Evolutionary conservation across 1,140 invertebrate genomes (phyloP), one percentile per base, ranked within the genome.

Genomic region (Trichonephila clavipes): DNA sequence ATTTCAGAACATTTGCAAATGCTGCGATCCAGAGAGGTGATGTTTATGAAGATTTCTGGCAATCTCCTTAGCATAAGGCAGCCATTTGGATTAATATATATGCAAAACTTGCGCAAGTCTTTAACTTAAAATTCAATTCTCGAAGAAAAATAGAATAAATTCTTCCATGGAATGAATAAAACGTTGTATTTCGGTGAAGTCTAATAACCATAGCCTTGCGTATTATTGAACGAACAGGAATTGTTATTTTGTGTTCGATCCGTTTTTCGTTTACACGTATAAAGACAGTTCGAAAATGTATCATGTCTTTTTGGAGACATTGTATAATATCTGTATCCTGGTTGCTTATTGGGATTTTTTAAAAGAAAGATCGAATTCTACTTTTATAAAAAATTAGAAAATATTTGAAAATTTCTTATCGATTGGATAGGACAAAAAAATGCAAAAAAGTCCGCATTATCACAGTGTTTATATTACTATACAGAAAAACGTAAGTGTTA

Each of bases 11-110:
- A 77, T 77, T 77, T 77, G 28, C 72, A 77, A 40, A 77, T 77
- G 34, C 72, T 34, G 4, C 34, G 28, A 40, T 34, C 72, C 34
- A 0, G 5, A 18, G 4, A 77, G 34, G 34, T 34, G 72, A 77
- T 34, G 34, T 77, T 77, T 77, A 77, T 77, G 72, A 77, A 77
- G 18, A 18, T 61, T 59, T n/a, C 24, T 24, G 5, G 58, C 86
- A 88, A 64, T 62, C 86, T 88, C 18, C 62, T 88, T 88, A 64
- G 59, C 59, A 88, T 88, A 88, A 12, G 61, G 62, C 61, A 40
- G 86, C 28, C 59, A 88, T 88, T 64, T 66, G 24, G 51, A 64
- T 88, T 88, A 88, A 88, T 88, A 88, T 88, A 88, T 88, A 88
- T 88, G 86, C 86, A 88, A 88, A 88, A 88, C 82, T 85, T 1